Evolutionary conservation across 2,113 vertebrate species (phyloP).

Genomic region (Myiozetetes cayanensis): DNA sequence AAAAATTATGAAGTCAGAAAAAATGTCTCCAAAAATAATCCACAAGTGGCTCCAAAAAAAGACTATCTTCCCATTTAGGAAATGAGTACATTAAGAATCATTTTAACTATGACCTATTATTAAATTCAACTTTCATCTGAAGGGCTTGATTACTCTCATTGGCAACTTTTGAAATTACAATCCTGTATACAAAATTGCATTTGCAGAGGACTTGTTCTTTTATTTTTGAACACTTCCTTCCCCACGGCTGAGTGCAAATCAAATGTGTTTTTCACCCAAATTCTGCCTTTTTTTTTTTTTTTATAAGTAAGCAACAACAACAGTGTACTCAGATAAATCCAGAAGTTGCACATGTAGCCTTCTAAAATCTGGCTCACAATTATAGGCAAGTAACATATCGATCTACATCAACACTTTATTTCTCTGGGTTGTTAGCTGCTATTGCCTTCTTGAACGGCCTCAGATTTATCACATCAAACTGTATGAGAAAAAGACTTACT

Average conservation of each 20-base stretch:
- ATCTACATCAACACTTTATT: not conserved
- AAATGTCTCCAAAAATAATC: constrained; percentile 46
- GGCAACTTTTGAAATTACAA: constrained; percentile 11
- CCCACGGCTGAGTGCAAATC: not conserved
- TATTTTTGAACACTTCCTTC: constrained; percentile 32
- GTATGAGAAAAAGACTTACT: not conserved
- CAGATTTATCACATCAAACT: not conserved
- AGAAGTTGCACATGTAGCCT: not conserved
- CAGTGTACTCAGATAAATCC: not conserved
- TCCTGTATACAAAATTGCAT: not conserved
- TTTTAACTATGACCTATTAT: constrained; percentile 39
- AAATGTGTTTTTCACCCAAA: not conserved
- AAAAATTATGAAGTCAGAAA: not conserved
- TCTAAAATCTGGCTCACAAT: not conserved
- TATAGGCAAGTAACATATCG: not conserved
- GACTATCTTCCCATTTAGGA: constrained; percentile 45
- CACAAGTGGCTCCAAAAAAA: constrained; percentile 47
- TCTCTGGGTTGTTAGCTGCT: not conserved
- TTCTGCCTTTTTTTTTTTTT: not conserved
- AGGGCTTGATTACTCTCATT: constrained; percentile 1
- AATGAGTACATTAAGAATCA: constrained; percentile 9
- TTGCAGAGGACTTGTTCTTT: not conserved
- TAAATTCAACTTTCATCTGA: constrained; percentile 36
- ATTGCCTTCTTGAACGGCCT: not conserved
- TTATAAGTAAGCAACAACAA: not conserved